Evolutionary conservation across 2,113 vertebrate genomes (phyloP).

Genomic region (Ia io): DNA sequence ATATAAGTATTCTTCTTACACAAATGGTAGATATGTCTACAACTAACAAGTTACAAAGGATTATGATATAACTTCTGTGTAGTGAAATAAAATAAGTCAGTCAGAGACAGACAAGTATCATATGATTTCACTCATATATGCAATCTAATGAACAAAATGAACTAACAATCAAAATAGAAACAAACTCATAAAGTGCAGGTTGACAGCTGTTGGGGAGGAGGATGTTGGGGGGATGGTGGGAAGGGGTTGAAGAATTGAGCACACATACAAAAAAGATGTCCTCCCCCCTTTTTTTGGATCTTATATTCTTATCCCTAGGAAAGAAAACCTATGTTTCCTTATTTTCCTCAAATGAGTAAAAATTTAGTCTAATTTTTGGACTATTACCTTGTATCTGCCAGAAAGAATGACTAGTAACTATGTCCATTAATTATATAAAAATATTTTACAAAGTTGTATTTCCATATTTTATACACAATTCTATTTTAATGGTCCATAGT

Average conservation of each 20-base stretch:
- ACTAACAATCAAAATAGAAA: neutral
- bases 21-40: neutral
- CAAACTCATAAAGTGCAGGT: neutral
- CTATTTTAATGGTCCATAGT: neutral
- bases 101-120: neutral
- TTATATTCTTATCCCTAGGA: neutral
- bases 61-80: neutral
- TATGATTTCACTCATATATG: neutral
- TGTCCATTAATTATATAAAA: constrained; percentile 17
- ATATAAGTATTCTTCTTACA: neutral
- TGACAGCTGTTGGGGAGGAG: neutral
- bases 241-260: neutral
- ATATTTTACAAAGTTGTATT: neutral
- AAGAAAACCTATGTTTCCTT: neutral
- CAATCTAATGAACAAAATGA: neutral
- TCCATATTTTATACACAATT: neutral
- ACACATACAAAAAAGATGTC: neutral
- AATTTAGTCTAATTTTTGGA: neutral
- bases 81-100: neutral
- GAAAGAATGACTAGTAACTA: neutral
- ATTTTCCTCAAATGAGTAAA: neutral
- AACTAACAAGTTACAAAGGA: neutral
- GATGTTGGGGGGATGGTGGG: neutral
- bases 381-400: neutral
- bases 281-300: neutral